Evolutionary conservation across 2,113 vertebrate genomes (phyloP), one percentile per base, ranked within the genome.

Genomic region (Oreotragus oreotragus): DNA sequence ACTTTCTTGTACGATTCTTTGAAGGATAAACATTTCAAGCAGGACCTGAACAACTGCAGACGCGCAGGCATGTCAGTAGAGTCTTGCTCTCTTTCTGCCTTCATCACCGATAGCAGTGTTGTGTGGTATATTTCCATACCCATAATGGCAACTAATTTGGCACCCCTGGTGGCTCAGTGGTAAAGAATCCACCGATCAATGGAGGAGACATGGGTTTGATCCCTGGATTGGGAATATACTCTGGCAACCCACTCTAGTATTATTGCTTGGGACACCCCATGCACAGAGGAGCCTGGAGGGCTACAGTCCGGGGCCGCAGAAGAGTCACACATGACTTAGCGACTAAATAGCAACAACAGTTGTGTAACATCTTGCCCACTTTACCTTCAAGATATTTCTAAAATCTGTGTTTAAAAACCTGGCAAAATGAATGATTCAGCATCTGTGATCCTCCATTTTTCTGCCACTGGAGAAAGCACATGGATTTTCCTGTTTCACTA

Each of bases 31-130:
- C 43, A 19, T 51, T 87, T 43, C 70, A 43, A 43, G 70, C 14
- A 73, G 80, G 13, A 55, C 11, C 21, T 60, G 16, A 60, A 27
- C 11, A 64, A 19, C 6, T 47, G 12, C 10, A 21, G 21, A 66
- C 4, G 15, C 28, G 3, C 13, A 9, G 10, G 17, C 5, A 12
- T 9, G 30, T 13, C 33, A 30, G 7, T 3, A 17, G 70, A 51
- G 33, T 13, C 55, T 25, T 2, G 43, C 11, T 36, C 7, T 47
- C n/a, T 51, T 49, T 62, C 36, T 27, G 17, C 5, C 51, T 0
- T 27, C 5, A 5, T 58, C 36, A 55, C 25, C 2, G 9, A 12
- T 19, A 0, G 25, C 4, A 1, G n/a, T 6, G 3, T 5, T 11
- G 10, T 7, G 3, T 27, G 47, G 33, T 17, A 33, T 7, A 17